Conservation (phyloP, 2,797 vertebrate species). For the Bradypus variegatus region DNA sequence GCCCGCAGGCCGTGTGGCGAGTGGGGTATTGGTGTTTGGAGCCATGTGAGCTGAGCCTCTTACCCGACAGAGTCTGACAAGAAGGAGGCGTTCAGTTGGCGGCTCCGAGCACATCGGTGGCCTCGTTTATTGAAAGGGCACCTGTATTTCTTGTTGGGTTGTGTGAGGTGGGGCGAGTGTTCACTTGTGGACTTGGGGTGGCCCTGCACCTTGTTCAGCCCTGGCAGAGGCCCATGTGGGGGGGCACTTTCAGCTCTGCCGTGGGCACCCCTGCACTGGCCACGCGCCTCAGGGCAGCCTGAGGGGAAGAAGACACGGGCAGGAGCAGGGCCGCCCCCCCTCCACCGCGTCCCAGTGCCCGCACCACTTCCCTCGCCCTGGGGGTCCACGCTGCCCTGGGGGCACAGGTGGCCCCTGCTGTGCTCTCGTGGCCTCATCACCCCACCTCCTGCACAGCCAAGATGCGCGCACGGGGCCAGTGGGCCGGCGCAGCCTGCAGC, state of each 20-base stretch:
- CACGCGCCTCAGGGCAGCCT: background rate
- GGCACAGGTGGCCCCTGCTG: no score
- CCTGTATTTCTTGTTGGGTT: background rate
- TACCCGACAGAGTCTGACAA: background rate
- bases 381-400: no score
- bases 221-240: background rate
- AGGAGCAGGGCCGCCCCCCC: background rate
- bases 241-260: background rate
- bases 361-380: no score
- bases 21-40: no score
- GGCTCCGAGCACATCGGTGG: background rate
- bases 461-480: no score
- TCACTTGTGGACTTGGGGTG: background rate
- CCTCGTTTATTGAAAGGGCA: background rate
- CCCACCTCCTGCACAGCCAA: no score
- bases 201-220: background rate
- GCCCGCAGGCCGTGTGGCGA: no score
- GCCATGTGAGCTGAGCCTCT: no score
- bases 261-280: background rate
- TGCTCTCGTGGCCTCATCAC: no score
- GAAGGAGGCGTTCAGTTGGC: background rate
- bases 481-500: no score
- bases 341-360: background rate
- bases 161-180: background rate
- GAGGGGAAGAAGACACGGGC: background rate